phyloP scores from a whole-genome alignment of 2,113 vertebrate species.

The Apodemus sylvaticus region DNA sequence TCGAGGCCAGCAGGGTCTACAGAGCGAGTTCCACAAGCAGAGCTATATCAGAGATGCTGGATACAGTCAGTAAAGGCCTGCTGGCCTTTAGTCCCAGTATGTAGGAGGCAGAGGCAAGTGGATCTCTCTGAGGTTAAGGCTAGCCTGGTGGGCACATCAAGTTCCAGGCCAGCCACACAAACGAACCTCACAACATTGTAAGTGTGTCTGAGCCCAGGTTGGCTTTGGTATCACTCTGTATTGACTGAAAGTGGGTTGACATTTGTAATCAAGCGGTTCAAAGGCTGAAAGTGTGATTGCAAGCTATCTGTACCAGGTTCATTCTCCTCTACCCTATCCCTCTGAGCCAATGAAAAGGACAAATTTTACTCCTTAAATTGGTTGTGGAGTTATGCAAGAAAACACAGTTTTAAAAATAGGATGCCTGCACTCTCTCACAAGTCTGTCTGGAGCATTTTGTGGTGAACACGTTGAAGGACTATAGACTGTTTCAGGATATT shows the following conservation, averaged over 20 bases:
- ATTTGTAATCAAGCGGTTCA: background rate
- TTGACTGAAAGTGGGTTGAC: conserved; percentile 1
- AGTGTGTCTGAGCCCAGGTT: background rate
- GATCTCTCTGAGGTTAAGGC: background rate
- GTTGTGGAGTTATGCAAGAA: background rate
- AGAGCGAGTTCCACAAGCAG: background rate
- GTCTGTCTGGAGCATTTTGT: background rate
- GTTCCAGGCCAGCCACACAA: background rate
- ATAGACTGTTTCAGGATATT: background rate
- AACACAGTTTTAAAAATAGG: background rate
- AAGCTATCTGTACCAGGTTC: background rate
- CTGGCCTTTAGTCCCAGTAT: background rate
- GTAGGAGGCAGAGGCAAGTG: background rate
- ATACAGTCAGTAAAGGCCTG: background rate
- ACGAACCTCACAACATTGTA: background rate
- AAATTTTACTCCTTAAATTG: background rate
- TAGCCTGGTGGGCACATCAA: background rate
- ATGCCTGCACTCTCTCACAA: background rate
- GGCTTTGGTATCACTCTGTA: background rate
- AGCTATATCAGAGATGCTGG: background rate
- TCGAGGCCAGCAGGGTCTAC: background rate
- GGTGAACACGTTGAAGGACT: background rate
- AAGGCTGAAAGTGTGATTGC: background rate
- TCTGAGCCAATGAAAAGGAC: background rate
- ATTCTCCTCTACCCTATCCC: background rate